These are phyloP conservation scores for Scortum barcoo DNA, from an alignment of 2,113 vertebrate genomes.

Conservation along the genomic window DNA sequence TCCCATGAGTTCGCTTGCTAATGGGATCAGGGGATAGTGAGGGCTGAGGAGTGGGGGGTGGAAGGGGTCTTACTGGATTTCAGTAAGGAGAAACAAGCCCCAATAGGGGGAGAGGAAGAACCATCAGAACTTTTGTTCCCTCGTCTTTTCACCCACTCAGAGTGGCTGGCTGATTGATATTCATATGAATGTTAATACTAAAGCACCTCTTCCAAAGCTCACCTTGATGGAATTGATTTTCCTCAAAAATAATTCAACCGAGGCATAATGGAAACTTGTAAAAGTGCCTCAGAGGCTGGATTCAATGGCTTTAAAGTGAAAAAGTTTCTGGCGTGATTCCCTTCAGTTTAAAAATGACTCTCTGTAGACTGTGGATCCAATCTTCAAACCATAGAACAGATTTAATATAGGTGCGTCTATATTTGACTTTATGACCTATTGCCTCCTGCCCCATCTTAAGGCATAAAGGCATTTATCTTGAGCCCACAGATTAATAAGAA, in stretches of 20 bases:
- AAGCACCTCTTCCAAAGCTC: constrained; percentile 30
- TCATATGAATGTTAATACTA: constrained; percentile 48
- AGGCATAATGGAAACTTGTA: constrained; percentile 42
- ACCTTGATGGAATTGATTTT: constrained; percentile 62
- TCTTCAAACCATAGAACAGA: constrained; percentile 49
- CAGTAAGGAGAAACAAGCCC: constrained; percentile 32
- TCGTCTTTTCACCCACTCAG: constrained; percentile 32
- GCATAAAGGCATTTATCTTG: constrained; percentile 60
- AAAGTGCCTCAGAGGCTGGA: constrained; percentile 51
- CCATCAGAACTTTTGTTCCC: constrained; percentile 45
- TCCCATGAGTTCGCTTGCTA: constrained; percentile 44
- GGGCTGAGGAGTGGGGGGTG: not conserved
- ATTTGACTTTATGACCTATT: constrained; percentile 64
- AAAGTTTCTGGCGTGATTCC: constrained; percentile 39
- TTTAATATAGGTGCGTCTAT: constrained; percentile 43
- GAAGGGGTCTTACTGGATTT: constrained; percentile 57
- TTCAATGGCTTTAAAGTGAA: constrained; percentile 53
- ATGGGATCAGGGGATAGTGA: constrained; percentile 53
- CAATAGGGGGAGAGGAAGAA: constrained; percentile 22
- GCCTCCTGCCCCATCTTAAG: constrained; percentile 51
- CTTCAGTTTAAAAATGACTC: constrained; percentile 36
- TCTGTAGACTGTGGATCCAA: constrained; percentile 41
- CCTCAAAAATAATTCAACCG: constrained; percentile 35
- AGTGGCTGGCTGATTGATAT: constrained; percentile 35
- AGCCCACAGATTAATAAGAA: constrained; percentile 45